phyloP scores from a whole-genome alignment of 1,140 invertebrate genomes.

The Muscidifurax raptorellus region DNA sequence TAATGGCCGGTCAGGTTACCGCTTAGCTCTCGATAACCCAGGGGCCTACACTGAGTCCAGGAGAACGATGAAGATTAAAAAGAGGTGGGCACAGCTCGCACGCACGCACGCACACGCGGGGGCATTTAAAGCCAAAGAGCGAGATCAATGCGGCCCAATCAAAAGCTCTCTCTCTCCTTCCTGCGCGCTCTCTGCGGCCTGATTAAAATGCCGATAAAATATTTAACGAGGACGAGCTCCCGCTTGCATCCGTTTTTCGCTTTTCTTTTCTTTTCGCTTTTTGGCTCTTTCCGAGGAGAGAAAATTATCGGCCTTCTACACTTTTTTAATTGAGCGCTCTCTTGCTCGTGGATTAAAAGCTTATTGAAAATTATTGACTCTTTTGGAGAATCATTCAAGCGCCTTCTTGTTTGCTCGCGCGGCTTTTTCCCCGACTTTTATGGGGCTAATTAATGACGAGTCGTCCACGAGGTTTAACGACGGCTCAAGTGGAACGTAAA shows the following conservation, averaged over 20 bases:
- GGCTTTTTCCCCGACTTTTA: neutral
- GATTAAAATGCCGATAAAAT: slow-evolving; percentile 53
- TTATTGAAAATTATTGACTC: slow-evolving; percentile 43
- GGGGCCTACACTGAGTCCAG: neutral
- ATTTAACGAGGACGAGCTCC: slow-evolving; percentile 42
- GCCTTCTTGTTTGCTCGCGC: neutral
- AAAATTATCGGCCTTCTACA: slow-evolving; percentile 39
- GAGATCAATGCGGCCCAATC: slow-evolving; percentile 49
- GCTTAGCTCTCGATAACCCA: slow-evolving; percentile 65
- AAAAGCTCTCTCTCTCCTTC: slow-evolving; percentile 21
- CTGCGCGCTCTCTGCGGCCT: neutral
- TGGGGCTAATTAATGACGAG: slow-evolving; percentile 13
- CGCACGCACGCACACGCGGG: slow-evolving; percentile 36
- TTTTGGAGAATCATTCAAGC: slow-evolving; percentile 27
- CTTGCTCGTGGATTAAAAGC: slow-evolving; percentile 12
- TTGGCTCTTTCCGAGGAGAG: slow-evolving; percentile 27
- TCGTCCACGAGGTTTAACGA: neutral
- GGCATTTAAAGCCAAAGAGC: slow-evolving; percentile 41
- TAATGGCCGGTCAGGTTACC: slow-evolving; percentile 72
- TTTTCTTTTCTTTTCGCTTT: neutral
- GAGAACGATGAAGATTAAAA: slow-evolving; percentile 52
- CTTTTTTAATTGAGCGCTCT: slow-evolving; percentile 27
- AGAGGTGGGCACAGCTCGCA: slow-evolving; percentile 41
- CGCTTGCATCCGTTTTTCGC: slow-evolving; percentile 10
- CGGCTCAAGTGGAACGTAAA: neutral